phyloP scores from a whole-genome alignment of 2,797 vertebrate genomes.

The Sparus aurata region DNA sequence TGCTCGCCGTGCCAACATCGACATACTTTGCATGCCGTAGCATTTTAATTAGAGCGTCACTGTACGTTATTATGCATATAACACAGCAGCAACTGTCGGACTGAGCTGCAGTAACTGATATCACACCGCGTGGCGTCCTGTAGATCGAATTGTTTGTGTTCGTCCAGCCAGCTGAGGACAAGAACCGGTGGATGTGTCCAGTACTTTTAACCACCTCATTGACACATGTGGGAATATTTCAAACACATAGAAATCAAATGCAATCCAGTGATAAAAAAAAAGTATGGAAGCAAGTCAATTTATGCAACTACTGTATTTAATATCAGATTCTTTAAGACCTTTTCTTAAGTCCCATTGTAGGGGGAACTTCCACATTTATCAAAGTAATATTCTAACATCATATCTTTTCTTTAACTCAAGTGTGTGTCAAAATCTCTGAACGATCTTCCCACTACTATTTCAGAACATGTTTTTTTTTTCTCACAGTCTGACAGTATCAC shows the following conservation, averaged over 20 bases:
- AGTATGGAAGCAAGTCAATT: background rate
- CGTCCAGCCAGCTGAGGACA: background rate
- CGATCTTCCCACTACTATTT: background rate
- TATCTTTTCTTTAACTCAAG: too few relatives aligned
- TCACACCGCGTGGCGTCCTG: background rate
- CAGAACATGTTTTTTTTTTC: background rate
- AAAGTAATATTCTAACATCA: too few relatives aligned
- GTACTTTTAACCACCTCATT: background rate
- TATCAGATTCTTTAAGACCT: too few relatives aligned
- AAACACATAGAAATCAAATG: background rate
- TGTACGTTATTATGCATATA: slow-evolving; percentile 23
- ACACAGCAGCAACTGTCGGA: slow-evolving; percentile 7
- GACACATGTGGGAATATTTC: slow-evolving; percentile 2
- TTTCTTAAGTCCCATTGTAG: too few relatives aligned
- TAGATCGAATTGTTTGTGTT: background rate
- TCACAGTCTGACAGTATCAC: background rate
- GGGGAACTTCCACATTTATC: too few relatives aligned
- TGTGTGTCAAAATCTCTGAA: background rate
- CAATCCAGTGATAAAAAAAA: background rate
- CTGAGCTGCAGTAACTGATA: slow-evolving; percentile 1
- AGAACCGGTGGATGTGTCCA: background rate
- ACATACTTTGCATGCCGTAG: slow-evolving; percentile 17
- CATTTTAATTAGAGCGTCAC: slow-evolving; percentile 37
- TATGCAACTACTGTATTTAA: background rate
- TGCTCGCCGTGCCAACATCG: background rate